Conservation (phyloP, 2,888 invertebrate genomes). For the Pammene fasciana region DNA sequence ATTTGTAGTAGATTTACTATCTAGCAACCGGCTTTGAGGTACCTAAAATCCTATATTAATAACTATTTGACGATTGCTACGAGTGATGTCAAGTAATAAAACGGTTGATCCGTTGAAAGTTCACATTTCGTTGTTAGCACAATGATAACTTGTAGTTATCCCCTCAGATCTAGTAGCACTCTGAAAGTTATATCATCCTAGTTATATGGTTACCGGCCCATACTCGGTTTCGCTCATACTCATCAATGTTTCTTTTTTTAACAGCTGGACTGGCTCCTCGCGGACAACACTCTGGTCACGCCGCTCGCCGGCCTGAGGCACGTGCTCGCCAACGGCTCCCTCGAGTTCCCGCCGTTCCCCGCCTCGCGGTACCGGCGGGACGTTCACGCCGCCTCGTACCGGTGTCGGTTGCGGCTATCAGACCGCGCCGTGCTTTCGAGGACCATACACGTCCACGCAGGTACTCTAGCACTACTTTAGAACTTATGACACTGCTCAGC, state of each 20-base stretch:
- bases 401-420: slow-evolving; percentile 80
- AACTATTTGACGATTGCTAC: too few relatives aligned
- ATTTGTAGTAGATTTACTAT: too few relatives aligned
- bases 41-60: too few relatives aligned
- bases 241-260: slow-evolving; percentile 42
- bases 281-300: slow-evolving; percentile 87
- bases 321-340: slow-evolving; percentile 91
- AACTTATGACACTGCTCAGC: too few relatives aligned
- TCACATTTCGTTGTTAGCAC: too few relatives aligned
- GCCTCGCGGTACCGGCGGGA: slow-evolving; percentile 91
- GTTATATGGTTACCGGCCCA: too few relatives aligned
- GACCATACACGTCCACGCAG: slow-evolving; percentile 94
- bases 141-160: too few relatives aligned
- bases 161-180: too few relatives aligned
- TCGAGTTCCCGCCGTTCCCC: slow-evolving; percentile 93
- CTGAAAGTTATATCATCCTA: too few relatives aligned
- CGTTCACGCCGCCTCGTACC: slow-evolving; percentile 92
- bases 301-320: slow-evolving; percentile 88
- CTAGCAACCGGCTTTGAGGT: too few relatives aligned
- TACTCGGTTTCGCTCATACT: not conserved
- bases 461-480: slow-evolving; percentile 80
- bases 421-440: slow-evolving; percentile 89
- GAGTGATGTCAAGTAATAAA: too few relatives aligned
- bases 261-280: slow-evolving; percentile 90
- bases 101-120: too few relatives aligned